Conservation (phyloP, 1,140 invertebrate genomes). For the Zophobas atratus region DNA sequence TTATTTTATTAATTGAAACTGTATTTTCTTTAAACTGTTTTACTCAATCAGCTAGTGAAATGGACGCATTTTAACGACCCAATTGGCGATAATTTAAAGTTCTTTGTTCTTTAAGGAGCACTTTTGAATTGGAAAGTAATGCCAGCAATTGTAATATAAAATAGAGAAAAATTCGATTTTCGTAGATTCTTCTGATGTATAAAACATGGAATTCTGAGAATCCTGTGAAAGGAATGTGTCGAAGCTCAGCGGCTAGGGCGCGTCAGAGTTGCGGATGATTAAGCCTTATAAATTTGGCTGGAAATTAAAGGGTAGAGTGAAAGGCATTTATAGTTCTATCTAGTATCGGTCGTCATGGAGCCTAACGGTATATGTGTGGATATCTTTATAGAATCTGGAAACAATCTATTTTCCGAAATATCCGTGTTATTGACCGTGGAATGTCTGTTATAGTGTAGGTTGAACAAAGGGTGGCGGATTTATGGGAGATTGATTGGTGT, state of each 20-base stretch:
- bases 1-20: too few species aligned
- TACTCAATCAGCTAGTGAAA: too few species aligned
- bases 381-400: constrained; percentile 41
- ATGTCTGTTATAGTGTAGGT: constrained; percentile 32
- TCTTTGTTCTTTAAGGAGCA: too few species aligned
- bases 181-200: not conserved
- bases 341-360: constrained; percentile 31
- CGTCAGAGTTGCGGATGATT: constrained; percentile 6
- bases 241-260: not conserved
- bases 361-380: constrained; percentile 13
- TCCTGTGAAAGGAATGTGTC: not conserved
- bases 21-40: too few species aligned
- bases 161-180: not conserved
- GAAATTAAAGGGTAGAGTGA: constrained; percentile 15
- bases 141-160: too few species aligned
- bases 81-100: too few species aligned
- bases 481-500: constrained; percentile 24
- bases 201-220: not conserved
- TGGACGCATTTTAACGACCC: too few species aligned
- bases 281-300: constrained; percentile 10
- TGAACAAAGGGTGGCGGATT: constrained; percentile 34
- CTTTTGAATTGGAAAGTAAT: too few species aligned
- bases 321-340: constrained; percentile 10
- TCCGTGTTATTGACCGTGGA: constrained; percentile 41
- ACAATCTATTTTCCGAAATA: constrained; percentile 38